Evolutionary conservation across 2,797 vertebrate species (phyloP), one percentile per base, ranked within the genome.

Genomic region (Orientallactaga sibirica): DNA sequence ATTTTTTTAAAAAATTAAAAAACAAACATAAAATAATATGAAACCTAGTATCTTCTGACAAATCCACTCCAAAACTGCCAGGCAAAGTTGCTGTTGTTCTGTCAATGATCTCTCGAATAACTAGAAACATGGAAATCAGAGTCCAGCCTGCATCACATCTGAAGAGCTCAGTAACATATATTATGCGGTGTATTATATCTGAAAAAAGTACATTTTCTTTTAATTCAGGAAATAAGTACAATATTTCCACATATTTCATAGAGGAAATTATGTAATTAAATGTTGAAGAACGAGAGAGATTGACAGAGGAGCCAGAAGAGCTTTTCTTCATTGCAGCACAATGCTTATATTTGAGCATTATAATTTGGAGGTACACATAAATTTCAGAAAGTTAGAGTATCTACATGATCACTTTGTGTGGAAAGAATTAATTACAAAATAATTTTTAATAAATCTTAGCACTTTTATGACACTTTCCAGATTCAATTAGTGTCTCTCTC

Each of bases 81-180:
- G 29, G 43, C 52, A n/a, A 75, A 61, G 11, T 68, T 67, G 78
- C n/a, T n/a, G 33, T 27, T 22, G 27, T 27, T 92, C 14, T 43
- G 22, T 84, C n/a, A 83, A 25, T 78, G 0, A n/a, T 62, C 76
- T 86, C 79, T 76, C 84, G 48, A 92, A 80, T 83, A 80, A 74
- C 70, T 80, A 9, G 11, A 37, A 61, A 70, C 3, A 18, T 86
- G 37, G 37, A 80, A 41, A 15, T 8, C 33, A 2, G 27, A 78
- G 22, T 81, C 8, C 4, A 66, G n/a, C 77, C 19, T 71, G 48
- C 81, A 24, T 22, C 5, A 37, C 14, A 67, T n/a, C 52, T 66
- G 3, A 61, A 92, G n/a, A 68, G 70, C 27, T 24, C 19, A 37
- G 6, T 29, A 55, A 15, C 68, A 74, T 18, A 66, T 67, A 43